Evolutionary conservation across 2,888 invertebrate species (phyloP).

Genomic region (Lochmaea capreae): DNA sequence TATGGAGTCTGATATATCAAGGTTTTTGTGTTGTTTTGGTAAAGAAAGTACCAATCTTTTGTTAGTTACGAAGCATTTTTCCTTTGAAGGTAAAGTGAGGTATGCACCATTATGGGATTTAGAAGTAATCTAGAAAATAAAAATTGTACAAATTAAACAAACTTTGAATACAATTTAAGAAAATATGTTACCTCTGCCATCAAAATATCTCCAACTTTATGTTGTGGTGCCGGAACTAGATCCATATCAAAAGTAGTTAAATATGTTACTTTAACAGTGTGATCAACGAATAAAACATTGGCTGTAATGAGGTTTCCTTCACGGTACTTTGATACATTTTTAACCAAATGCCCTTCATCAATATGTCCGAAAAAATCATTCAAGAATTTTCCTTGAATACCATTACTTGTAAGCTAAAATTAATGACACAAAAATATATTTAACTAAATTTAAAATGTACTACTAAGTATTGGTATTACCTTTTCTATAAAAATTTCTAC

Average conservation of each 20-base stretch:
- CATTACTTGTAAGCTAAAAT: constrained; percentile 59
- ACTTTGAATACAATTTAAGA: constrained; percentile 10
- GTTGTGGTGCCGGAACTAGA: constrained; percentile 36
- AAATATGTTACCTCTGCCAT: constrained; percentile 45
- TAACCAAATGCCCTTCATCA: constrained; percentile 67
- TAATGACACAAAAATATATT: constrained; percentile 45
- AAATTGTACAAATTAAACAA: constrained; percentile 17
- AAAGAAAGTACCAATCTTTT: constrained; percentile 56
- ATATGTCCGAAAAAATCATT: constrained; percentile 68
- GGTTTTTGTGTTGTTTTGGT: constrained; percentile 46
- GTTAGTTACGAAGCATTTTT: constrained; percentile 59
- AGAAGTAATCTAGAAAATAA: constrained; percentile 50
- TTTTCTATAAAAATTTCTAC: constrained; percentile 69
- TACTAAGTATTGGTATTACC: constrained; percentile 58
- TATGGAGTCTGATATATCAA: constrained; percentile 65
- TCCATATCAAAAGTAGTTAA: constrained; percentile 66
- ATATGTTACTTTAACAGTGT: constrained; percentile 76
- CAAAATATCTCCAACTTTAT: constrained; percentile 48
- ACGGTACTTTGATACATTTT: constrained; percentile 60
- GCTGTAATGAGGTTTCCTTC: constrained; percentile 69
- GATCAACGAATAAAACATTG: constrained; percentile 76
- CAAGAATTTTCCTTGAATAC: constrained; percentile 69
- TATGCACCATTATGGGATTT: constrained; percentile 55
- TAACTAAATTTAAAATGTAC: constrained; percentile 1
- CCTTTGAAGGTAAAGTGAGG: constrained; percentile 54